Percentiles rank a stretch among this genome's conserved stretches.
phyloP scores from a whole-genome alignment of 2,113 vertebrate genomes.

The Brachyhypopomus gauderio region DNA sequence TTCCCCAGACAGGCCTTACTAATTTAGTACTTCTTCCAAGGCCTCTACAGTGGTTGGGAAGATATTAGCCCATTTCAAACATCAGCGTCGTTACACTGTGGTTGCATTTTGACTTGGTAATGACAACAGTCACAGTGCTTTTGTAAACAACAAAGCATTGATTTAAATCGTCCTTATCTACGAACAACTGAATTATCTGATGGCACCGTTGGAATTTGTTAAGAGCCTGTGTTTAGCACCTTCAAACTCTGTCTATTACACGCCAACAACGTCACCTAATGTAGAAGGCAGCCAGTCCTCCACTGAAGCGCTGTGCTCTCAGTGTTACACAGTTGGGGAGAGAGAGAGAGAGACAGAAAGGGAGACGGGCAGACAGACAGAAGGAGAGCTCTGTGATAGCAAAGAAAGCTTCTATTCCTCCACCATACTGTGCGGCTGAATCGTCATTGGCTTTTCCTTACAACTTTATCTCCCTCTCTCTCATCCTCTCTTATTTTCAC shows the following conservation, averaged over 20 bases:
- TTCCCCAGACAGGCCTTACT: slow-evolving; percentile 12
- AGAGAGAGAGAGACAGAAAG: background rate
- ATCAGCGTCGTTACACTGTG: background rate
- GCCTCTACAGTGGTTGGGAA: background rate
- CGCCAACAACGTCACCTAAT: background rate
- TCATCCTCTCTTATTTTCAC: slow-evolving; percentile 47
- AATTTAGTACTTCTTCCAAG: slow-evolving; percentile 8
- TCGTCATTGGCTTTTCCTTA: slow-evolving; percentile 27
- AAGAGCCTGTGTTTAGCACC: background rate
- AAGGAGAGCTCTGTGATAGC: no score
- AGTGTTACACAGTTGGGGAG: background rate
- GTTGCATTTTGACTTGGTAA: background rate
- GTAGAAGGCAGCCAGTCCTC: background rate
- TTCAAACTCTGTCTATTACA: no score
- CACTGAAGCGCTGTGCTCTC: background rate
- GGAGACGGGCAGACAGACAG: background rate
- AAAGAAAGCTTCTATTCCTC: no score
- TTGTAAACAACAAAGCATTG: background rate
- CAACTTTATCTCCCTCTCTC: slow-evolving; percentile 46
- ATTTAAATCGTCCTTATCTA: background rate
- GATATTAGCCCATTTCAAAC: slow-evolving; percentile 5
- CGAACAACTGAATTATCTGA: background rate
- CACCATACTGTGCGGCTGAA: background rate
- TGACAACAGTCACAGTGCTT: background rate
- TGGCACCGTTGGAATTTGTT: no score